phyloP scores from a whole-genome alignment of 2,797 vertebrate genomes.

The Odontamblyopus lacepedii region DNA sequence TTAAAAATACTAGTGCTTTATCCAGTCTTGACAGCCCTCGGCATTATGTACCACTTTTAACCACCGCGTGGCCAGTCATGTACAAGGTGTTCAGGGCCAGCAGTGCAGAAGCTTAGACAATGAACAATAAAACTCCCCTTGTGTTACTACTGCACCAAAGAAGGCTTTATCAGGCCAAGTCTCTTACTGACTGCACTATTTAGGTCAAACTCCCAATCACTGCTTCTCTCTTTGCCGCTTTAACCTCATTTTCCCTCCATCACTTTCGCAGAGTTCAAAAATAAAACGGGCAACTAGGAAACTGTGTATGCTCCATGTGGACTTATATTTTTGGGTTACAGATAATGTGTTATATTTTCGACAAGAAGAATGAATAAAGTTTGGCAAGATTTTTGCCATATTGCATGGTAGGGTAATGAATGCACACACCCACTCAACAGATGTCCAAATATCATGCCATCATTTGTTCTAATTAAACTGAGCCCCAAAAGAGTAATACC shows the following conservation, averaged over 20 bases:
- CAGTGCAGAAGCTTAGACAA: constrained; percentile 24
- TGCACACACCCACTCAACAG: constrained; percentile 52
- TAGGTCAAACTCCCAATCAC: constrained; percentile 48
- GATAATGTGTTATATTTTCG: constrained; percentile 15
- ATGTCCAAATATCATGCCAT: constrained; percentile 47
- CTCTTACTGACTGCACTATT: constrained; percentile 45
- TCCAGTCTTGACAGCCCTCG: too few species aligned
- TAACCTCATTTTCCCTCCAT: constrained; percentile 55
- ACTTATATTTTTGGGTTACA: constrained; percentile 5
- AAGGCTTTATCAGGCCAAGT: constrained; percentile 47
- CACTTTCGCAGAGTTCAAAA: constrained; percentile 50
- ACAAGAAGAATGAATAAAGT: constrained; percentile 17
- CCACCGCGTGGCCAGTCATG: constrained; percentile 6
- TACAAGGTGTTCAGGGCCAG: constrained; percentile 16
- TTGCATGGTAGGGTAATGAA: constrained; percentile 15
- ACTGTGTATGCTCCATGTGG: constrained; percentile 6
- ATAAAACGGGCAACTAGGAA: constrained; percentile 38
- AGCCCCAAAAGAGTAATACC: constrained; percentile 16
- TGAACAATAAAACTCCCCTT: constrained; percentile 24
- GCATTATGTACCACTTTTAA: not conserved
- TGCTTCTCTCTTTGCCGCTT: constrained; percentile 43
- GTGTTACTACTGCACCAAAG: constrained; percentile 36
- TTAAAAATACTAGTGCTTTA: too few species aligned
- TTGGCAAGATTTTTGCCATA: constrained; percentile 13
- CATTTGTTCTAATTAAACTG: constrained; percentile 34